A percentile compares a stretch with the other conserved stretches of the same genome.
These are phyloP conservation scores for Cephus sareptanus DNA, from an alignment of 2,888 invertebrate genomes.

Conservation along the genomic window DNA sequence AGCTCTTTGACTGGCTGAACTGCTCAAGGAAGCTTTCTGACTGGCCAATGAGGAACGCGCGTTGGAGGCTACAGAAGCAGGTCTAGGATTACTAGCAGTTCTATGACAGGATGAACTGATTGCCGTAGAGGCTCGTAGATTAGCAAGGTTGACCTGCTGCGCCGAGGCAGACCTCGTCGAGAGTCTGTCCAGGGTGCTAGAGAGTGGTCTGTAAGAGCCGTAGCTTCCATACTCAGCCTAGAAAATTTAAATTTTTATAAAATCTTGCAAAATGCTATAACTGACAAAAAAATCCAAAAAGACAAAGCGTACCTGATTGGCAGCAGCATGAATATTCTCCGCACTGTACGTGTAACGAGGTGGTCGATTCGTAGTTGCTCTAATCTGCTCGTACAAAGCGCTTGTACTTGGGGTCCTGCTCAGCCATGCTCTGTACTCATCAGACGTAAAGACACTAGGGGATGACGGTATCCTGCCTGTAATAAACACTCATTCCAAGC, in stretches of 20 bases:
- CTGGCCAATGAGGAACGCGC: constrained; percentile 52
- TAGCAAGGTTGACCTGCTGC: constrained; percentile 65
- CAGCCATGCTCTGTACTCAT: constrained; percentile 94
- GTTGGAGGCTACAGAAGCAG: constrained; percentile 60
- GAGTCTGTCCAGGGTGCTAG: constrained; percentile 76
- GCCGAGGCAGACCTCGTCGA: constrained; percentile 77
- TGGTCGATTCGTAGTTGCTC: constrained; percentile 82
- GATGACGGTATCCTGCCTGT: constrained; percentile 67
- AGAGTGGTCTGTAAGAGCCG: constrained; percentile 77
- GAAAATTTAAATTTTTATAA: neutral
- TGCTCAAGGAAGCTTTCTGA: constrained; percentile 51
- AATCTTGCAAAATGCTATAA: neutral
- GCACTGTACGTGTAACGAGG: constrained; percentile 89
- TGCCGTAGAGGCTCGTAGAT: constrained; percentile 61
- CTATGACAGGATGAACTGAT: constrained; percentile 61
- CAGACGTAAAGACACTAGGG: constrained; percentile 82
- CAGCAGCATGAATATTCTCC: constrained; percentile 88
- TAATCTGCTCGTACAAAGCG: constrained; percentile 91
- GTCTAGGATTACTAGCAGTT: constrained; percentile 52
- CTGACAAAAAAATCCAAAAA: neutral
- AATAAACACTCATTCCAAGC: constrained; percentile 6
- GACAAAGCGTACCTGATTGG: constrained; percentile 76
- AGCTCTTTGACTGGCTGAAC: constrained; percentile 63
- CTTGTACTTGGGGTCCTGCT: constrained; percentile 90
- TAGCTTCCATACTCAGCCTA: constrained; percentile 62